phyloP scores from a whole-genome alignment of 1,140 invertebrate genomes.

The Campodea augens region DNA sequence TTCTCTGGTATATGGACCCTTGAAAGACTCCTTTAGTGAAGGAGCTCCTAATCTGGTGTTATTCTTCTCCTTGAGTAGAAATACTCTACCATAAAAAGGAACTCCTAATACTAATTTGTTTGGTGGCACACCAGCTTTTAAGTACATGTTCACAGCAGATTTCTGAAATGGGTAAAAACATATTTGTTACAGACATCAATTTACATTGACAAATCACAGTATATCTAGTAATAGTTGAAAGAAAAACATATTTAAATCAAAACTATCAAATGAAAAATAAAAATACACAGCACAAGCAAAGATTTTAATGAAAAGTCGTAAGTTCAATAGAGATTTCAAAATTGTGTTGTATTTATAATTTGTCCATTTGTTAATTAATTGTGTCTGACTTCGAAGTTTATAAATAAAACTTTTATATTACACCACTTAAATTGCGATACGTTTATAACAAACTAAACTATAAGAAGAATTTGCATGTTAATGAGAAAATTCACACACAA shows the following conservation, averaged over 20 bases:
- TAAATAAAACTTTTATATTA: conserved; percentile 22
- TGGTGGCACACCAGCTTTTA: conserved; percentile 43
- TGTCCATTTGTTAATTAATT: too few species aligned
- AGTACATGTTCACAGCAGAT: conserved; percentile 53
- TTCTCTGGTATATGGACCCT: conserved; percentile 56
- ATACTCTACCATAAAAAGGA: conserved; percentile 64
- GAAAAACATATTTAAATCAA: neutral
- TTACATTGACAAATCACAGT: too few species aligned
- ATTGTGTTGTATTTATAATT: too few species aligned
- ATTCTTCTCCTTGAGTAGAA: conserved; percentile 29
- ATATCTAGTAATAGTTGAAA: too few species aligned
- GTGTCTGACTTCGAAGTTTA: too few species aligned
- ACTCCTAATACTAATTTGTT: conserved; percentile 63
- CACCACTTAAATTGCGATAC: too few species aligned
- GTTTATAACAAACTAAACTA: too few species aligned
- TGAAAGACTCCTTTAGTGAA: conserved; percentile 35
- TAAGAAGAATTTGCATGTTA: too few species aligned
- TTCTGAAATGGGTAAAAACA: too few species aligned
- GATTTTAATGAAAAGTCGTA: neutral
- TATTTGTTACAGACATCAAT: too few species aligned
- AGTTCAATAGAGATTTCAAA: neutral
- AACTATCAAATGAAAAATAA: conserved; percentile 8
- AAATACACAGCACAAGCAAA: neutral
- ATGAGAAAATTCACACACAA: too few species aligned
- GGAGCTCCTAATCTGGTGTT: conserved; percentile 26